Percentiles rank a stretch among this genome's conserved stretches.
Evolutionary conservation across 2,797 vertebrate species (phyloP).

Genomic region (Bovichtus variegatus): DNA sequence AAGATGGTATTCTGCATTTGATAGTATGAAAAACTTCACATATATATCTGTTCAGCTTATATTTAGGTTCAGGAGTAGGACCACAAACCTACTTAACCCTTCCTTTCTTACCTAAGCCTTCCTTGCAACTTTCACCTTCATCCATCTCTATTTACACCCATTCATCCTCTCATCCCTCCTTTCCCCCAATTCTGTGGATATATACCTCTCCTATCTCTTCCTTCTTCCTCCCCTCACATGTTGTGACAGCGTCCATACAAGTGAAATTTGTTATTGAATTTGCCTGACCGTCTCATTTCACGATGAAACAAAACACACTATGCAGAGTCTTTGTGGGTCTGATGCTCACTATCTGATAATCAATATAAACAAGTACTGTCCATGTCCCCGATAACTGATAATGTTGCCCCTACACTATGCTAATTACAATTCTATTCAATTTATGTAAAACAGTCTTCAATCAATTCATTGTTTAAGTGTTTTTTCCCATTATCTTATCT

Average conservation of each 20-base stretch:
- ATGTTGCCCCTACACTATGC: neutral
- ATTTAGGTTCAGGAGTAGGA: neutral
- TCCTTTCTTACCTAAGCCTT: neutral
- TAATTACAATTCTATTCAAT: neutral
- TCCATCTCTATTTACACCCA: neutral
- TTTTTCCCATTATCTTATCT: neutral
- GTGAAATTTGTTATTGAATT: neutral
- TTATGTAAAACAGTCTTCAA: neutral
- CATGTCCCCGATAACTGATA: conserved; percentile 9
- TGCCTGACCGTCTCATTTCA: neutral
- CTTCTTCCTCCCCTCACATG: neutral
- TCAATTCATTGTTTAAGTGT: neutral
- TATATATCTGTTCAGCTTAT: neutral
- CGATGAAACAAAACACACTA: neutral
- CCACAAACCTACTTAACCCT: neutral
- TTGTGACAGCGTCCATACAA: neutral
- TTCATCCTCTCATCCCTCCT: neutral
- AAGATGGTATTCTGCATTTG: neutral
- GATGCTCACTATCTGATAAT: conserved; percentile 10
- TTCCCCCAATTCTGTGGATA: neutral
- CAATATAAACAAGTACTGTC: conserved; percentile 8
- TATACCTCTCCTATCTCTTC: neutral
- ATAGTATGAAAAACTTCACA: neutral
- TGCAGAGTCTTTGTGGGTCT: neutral
- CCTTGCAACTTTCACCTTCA: neutral